These are phyloP conservation scores for Drosophila siamana DNA, from an alignment of 2,888 invertebrate genomes.

Conservation along the genomic window DNA sequence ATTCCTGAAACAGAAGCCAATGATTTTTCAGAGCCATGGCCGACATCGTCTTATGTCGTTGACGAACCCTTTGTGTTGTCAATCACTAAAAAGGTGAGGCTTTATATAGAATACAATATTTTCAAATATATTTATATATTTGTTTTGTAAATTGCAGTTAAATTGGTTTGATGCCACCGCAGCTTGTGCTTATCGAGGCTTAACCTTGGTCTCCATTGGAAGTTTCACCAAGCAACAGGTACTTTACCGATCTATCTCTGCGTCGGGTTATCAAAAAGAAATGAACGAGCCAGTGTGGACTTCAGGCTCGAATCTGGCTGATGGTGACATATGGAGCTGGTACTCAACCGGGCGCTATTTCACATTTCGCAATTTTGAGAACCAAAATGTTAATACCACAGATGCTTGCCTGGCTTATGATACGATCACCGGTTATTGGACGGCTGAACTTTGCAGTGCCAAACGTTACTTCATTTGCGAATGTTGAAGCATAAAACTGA, in stretches of 20 bases:
- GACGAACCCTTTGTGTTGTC: not conserved
- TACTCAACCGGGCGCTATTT: conserved; percentile 2
- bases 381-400: not conserved
- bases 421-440: conserved; percentile 11
- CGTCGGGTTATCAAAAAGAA: not conserved
- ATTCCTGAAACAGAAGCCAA: not conserved
- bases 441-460: conserved; percentile 14
- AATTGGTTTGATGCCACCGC: conserved; percentile 32
- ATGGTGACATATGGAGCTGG: conserved; percentile 19
- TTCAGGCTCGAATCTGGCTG: conserved; percentile 32
- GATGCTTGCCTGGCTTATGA: conserved; percentile 21
- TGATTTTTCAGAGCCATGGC: not conserved
- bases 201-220: conserved; percentile 11
- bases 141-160: not conserved
- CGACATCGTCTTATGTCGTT: not conserved
- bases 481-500: conserved; percentile 7
- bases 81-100: not conserved
- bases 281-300: conserved; percentile 30
- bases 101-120: not conserved
- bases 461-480: conserved; percentile 30
- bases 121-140: too few relatives aligned
- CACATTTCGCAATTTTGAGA: not conserved
- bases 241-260: not conserved
- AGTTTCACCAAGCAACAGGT: not conserved
- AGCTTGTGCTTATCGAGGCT: conserved; percentile 10